phyloP scores from a whole-genome alignment of 2,797 vertebrate genomes.

The Oreochromis mossambicus region DNA sequence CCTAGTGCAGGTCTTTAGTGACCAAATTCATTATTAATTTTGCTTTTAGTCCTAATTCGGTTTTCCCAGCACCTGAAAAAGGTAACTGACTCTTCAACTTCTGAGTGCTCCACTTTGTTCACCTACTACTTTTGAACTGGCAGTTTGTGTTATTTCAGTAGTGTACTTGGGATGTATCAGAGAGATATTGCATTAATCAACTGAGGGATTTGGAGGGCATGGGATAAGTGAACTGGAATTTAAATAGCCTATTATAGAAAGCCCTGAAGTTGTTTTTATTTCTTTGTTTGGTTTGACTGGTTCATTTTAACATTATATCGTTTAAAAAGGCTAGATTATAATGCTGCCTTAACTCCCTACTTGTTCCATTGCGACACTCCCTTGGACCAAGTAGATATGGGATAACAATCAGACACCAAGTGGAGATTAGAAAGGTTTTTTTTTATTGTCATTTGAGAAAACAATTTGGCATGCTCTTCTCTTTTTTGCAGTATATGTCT shows the following conservation, averaged over 20 bases:
- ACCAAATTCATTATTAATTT: background rate
- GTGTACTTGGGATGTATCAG: background rate
- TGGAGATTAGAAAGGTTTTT: fast-evolving
- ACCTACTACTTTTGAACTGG: background rate
- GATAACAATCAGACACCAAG: background rate
- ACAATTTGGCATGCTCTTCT: background rate
- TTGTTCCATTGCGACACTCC: fast-evolving
- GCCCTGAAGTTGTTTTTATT: background rate
- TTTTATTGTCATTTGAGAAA: background rate
- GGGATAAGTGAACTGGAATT: background rate
- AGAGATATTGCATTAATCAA: fast-evolving
- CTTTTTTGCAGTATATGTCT: background rate
- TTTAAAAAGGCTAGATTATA: background rate
- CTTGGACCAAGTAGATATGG: background rate
- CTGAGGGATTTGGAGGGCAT: fast-evolving
- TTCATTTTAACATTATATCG: background rate
- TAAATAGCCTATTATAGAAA: background rate
- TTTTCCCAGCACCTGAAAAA: background rate
- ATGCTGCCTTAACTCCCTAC: background rate
- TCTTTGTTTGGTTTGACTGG: background rate
- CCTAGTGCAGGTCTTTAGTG: background rate
- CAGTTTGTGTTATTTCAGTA: background rate
- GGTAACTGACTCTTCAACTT: background rate
- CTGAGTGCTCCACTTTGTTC: background rate
- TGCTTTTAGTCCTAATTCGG: background rate